phyloP scores from a whole-genome alignment of 2,888 invertebrate species.

The Tyria jacobaeae region DNA sequence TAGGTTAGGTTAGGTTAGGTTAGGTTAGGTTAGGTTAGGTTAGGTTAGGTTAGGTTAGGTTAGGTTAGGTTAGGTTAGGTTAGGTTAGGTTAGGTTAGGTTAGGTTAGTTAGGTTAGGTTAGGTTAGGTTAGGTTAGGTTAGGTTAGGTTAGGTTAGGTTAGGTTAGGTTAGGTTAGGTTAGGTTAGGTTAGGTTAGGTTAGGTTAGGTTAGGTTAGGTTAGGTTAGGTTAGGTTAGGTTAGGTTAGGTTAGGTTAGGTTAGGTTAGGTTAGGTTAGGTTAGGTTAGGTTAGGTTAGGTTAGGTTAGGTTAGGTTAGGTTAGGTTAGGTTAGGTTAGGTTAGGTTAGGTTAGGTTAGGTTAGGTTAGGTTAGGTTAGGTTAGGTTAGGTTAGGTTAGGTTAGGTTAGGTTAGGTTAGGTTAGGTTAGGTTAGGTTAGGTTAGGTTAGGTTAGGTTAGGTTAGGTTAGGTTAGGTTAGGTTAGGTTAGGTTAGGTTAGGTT shows the following conservation, averaged over 20 bases:
- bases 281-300: conserved; percentile 25
- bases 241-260: conserved; percentile 26
- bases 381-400: conserved; percentile 35
- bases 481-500: conserved; percentile 26
- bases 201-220: conserved; percentile 13
- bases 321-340: conserved; percentile 22
- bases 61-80: conserved; percentile 16
- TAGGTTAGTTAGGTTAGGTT: conserved; percentile 16
- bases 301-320: conserved; percentile 19
- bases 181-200: conserved; percentile 16
- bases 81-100: conserved; percentile 16
- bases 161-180: conserved; percentile 16
- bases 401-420: conserved; percentile 37
- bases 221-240: conserved; percentile 27
- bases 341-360: conserved; percentile 33
- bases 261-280: conserved; percentile 24
- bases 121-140: conserved; percentile 16
- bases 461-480: conserved; percentile 30
- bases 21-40: conserved; percentile 16
- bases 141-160: conserved; percentile 16
- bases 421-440: conserved; percentile 36
- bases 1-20: conserved; percentile 16
- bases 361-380: conserved; percentile 38
- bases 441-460: conserved; percentile 28
- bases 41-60: conserved; percentile 16